Evolutionary conservation across 2,888 invertebrate species (phyloP).

Genomic region (Theodoxus fluviatilis): DNA sequence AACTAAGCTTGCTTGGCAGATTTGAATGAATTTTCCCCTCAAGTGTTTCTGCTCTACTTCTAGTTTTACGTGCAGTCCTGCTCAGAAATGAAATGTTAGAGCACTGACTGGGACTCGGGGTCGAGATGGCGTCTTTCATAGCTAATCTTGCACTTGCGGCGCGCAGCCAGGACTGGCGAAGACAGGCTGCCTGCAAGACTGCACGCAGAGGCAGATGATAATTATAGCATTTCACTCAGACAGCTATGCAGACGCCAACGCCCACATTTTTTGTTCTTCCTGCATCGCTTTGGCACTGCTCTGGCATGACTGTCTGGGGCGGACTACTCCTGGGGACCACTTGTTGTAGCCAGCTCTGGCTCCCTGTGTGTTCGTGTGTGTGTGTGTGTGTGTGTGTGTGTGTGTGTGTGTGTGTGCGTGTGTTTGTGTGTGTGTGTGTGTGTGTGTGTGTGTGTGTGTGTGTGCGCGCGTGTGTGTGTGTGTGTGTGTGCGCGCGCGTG

Average conservation of each 20-base stretch:
- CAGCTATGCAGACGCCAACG: not conserved
- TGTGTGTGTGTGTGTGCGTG: not conserved
- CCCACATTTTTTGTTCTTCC: not conserved
- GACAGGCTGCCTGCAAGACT: no score
- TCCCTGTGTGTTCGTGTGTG: not conserved
- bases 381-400: not conserved
- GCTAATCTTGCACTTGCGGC: no score
- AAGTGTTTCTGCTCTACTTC: no score
- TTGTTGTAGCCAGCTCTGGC: not conserved
- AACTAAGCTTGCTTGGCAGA: no score
- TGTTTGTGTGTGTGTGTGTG: not conserved
- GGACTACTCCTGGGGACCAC: not conserved
- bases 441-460: not conserved
- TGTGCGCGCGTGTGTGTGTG: not conserved
- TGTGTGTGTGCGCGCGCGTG: not conserved
- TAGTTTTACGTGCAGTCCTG: no score
- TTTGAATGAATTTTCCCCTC: no score
- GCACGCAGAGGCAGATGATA: no score
- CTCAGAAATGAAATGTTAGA: no score
- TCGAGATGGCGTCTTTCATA: no score
- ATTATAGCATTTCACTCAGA: not conserved
- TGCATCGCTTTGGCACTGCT: not conserved
- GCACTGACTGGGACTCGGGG: no score
- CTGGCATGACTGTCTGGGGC: not conserved
- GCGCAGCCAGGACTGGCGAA: no score